Conservation (phyloP, 1,140 invertebrate genomes). For the Zaprionus taronus region DNA sequence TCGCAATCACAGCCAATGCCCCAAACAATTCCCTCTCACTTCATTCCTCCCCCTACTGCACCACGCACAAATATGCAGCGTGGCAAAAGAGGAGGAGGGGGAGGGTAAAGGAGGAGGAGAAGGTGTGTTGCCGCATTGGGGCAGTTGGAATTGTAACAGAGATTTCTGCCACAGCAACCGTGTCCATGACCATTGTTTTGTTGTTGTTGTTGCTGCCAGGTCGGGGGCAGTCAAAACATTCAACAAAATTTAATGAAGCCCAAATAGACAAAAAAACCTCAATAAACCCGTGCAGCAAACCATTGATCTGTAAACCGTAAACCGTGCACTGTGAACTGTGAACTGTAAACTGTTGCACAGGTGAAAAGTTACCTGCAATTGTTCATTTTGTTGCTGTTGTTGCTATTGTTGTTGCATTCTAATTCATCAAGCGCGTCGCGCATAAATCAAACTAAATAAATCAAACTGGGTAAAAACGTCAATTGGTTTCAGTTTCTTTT, state of each 20-base stretch:
- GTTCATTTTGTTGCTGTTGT: constrained; percentile 16
- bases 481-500: constrained; percentile 28
- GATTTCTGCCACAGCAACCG: constrained; percentile 6
- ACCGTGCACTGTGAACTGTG: constrained; percentile 8
- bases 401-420: constrained; percentile 35
- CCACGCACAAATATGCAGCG: constrained; percentile 35
- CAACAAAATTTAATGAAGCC: constrained; percentile 44
- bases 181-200: constrained; percentile 21
- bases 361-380: constrained; percentile 2
- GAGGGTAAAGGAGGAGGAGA: not conserved
- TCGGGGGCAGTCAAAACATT: constrained; percentile 26
- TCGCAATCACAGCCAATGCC: constrained; percentile 32
- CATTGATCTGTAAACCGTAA: constrained; percentile 54
- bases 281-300: constrained; percentile 27
- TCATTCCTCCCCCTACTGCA: constrained; percentile 6
- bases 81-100: not conserved
- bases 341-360: constrained; percentile 37
- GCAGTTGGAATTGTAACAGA: constrained; percentile 29
- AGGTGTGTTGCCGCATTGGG: not conserved
- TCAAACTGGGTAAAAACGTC: constrained; percentile 45
- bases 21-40: constrained; percentile 2
- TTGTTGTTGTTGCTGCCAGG: not conserved
- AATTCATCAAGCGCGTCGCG: constrained; percentile 52
- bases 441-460: constrained; percentile 71
- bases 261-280: constrained; percentile 27